Base-by-base conservation (phyloP, 2,113 vertebrate genomes). In the Catharus bicknelli region DNA sequence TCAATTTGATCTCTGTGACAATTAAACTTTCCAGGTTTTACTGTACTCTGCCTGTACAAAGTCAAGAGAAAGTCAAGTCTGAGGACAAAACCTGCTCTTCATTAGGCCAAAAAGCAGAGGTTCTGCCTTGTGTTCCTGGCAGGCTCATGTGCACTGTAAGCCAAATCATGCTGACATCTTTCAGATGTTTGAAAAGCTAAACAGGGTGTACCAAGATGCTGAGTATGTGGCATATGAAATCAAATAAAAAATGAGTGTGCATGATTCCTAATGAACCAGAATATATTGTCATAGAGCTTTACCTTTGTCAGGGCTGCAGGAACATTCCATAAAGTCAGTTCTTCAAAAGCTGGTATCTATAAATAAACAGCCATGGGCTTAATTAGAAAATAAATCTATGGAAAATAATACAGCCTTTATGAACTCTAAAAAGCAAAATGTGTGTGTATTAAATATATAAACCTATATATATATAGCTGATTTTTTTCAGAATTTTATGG, bases 321-420 rank as follows among this genome's bases (percentile, higher is more conserved):
- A 92, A 51, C 16, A 13, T 48, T 53, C 77, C n/a, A 62, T 32
- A 32, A 78, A 78, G 76, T 51, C 66, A 69, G 20, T 77, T 73
- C 75, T 69, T 88, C 51, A 53, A 92, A 91, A 86, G 42, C 25
- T 66, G 51, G 45, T 50, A 40, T 79, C 76, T 86, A 50, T 54
- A 95, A 90, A 94, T 73, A 79, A 91, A 86, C 1, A 3, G 51
- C 27, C 21, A 53, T 7, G 22, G 36, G 50, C n/a, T 86, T 66
- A 64, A 88, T 67, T 73, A 83, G 68, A 85, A 93, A 88, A 86
- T 53, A 89, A 82, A 93, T 83, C 59, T 57, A 25, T 57, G 40
- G 67, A 58, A 90, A 7, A 50, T 30, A 83, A 68, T 36, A 79
- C 77, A 47, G 50, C 2, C 26, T 76, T 89, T 70, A 90, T 38